Evolutionary conservation across 2,888 invertebrate genomes (phyloP).

Genomic region (Phyto melanocephala): DNA sequence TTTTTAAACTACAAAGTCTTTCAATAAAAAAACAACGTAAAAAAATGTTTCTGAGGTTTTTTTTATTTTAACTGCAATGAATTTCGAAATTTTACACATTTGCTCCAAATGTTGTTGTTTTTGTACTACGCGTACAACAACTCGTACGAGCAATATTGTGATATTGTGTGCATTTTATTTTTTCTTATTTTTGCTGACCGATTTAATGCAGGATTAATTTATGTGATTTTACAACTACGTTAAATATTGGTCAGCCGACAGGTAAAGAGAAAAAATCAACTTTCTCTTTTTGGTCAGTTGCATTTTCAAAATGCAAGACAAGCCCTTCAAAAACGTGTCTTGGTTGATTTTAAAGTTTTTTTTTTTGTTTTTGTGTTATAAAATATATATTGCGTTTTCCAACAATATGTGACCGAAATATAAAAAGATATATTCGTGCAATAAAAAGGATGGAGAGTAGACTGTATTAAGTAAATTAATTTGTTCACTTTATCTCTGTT

Average conservation of each 20-base stretch:
- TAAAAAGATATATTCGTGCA: not conserved
- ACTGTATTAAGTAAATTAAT: no score
- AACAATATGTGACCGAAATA: not conserved
- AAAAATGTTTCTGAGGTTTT: not conserved
- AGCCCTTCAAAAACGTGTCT: conserved; percentile 37
- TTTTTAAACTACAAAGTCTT: not conserved
- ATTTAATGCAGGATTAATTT: conserved; percentile 50
- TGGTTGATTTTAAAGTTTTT: conserved; percentile 18
- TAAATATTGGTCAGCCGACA: conserved; percentile 6
- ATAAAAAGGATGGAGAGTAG: not conserved
- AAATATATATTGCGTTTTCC: conserved; percentile 1
- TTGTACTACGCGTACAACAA: not conserved
- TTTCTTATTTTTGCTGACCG: not conserved
- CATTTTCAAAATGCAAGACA: conserved; percentile 45
- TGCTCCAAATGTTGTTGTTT: conserved; percentile 44
- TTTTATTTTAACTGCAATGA: conserved; percentile 18
- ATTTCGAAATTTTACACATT: conserved; percentile 37
- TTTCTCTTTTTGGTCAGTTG: conserved; percentile 53
- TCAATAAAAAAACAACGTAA: not conserved
- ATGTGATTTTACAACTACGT: conserved; percentile 24
- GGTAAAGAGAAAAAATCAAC: conserved; percentile 22
- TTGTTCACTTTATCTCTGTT: no score
- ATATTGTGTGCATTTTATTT: conserved; percentile 16
- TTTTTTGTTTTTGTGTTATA: not conserved
- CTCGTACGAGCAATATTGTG: not conserved